Conservation (phyloP, 1,140 invertebrate genomes). For the Tetraneura akinire region DNA sequence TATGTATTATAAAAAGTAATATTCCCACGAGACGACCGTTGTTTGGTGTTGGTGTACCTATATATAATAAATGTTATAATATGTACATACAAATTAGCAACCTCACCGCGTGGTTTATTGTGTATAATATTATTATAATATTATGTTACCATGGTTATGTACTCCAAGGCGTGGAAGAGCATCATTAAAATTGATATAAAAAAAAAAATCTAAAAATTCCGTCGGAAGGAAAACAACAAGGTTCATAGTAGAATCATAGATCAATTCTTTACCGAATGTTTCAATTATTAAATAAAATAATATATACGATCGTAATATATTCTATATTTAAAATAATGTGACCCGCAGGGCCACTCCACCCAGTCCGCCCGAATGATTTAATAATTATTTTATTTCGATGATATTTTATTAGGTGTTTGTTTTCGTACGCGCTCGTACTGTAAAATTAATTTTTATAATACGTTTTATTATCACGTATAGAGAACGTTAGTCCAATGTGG, state of each 20-base stretch:
- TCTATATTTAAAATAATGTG: neutral
- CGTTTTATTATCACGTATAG: neutral
- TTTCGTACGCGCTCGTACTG: neutral
- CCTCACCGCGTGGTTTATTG: neutral
- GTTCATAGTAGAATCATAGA: neutral
- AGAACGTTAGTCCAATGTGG: neutral
- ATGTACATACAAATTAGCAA: constrained; percentile 27
- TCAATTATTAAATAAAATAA: constrained; percentile 39
- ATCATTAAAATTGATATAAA: constrained; percentile 17
- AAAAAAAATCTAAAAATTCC: neutral
- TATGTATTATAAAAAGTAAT: neutral
- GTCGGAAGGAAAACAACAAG: neutral
- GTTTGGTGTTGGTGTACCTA: neutral
- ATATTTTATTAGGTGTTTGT: constrained; percentile 46
- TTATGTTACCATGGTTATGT: neutral
- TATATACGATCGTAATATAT: neutral
- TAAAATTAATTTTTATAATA: too few relatives aligned
- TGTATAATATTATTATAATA: neutral
- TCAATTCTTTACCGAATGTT: constrained; percentile 30
- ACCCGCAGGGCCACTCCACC: neutral
- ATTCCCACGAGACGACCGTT: constrained; percentile 21
- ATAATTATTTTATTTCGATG: constrained; percentile 33
- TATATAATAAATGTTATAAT: too few relatives aligned
- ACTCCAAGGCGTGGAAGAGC: neutral
- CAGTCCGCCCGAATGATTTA: neutral